phyloP scores from a whole-genome alignment of 2,797 vertebrate genomes.

The Coregonus suidteri region DNA sequence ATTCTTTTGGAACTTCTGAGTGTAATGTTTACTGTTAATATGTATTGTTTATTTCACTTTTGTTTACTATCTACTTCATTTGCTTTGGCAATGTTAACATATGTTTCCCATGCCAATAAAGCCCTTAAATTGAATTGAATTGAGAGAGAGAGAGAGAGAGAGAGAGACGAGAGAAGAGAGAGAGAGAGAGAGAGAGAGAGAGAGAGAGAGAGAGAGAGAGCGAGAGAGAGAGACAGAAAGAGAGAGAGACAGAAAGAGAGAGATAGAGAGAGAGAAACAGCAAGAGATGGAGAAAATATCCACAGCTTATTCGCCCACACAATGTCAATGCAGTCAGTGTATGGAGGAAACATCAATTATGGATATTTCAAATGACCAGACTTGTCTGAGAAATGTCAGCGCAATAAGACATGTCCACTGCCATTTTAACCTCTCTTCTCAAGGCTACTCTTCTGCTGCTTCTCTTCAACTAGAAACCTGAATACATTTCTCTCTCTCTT shows the following conservation, averaged over 20 bases:
- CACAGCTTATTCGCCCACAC: not conserved
- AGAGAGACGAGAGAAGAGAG: not conserved
- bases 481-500: slow-evolving; percentile 26
- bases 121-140: too few species aligned
- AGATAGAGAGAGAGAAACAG: not conserved
- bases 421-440: slow-evolving; percentile 45
- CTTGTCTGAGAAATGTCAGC: slow-evolving; percentile 49
- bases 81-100: too few species aligned
- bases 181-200: not conserved
- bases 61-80: too few species aligned
- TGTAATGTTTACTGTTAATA: too few species aligned
- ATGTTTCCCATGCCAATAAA: too few species aligned
- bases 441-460: slow-evolving; percentile 14
- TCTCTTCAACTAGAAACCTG: slow-evolving; percentile 12
- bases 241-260: not conserved
- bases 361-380: slow-evolving; percentile 61
- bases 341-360: slow-evolving; percentile 57
- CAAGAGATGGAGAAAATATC: not conserved
- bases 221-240: not conserved
- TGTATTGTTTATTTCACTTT: too few species aligned
- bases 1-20: too few species aligned
- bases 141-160: not conserved
- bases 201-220: not conserved
- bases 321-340: slow-evolving; percentile 22
- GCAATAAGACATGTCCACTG: slow-evolving; percentile 16